Conservation (phyloP, 2,888 invertebrate genomes). For the Machimus atricapillus region DNA sequence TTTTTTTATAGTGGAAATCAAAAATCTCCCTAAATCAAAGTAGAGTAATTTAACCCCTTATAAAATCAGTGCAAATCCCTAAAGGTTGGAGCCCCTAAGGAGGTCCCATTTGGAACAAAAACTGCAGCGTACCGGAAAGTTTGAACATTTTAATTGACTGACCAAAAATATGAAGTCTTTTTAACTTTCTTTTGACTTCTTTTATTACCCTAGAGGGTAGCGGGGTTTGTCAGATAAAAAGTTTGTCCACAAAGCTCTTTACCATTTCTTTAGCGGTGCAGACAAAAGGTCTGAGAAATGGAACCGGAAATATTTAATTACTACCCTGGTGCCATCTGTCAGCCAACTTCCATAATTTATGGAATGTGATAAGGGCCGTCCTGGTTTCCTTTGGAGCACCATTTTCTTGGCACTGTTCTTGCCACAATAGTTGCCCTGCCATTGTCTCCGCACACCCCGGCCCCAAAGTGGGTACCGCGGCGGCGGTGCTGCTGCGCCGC, state of each 20-base stretch:
- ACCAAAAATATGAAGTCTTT: constrained; percentile 31
- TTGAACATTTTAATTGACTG: constrained; percentile 31
- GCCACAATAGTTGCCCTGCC: constrained; percentile 32
- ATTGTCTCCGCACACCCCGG: background rate
- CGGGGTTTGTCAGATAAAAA: constrained; percentile 3
- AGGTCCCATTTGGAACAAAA: background rate
- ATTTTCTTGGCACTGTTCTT: constrained; percentile 29
- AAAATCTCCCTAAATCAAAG: background rate
- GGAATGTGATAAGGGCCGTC: constrained; percentile 46
- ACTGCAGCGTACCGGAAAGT: constrained; percentile 5
- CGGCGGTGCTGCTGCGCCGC: background rate
- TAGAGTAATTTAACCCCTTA: background rate
- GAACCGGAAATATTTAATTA: constrained; percentile 52
- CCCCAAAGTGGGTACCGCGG: background rate
- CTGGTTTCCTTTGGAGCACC: background rate
- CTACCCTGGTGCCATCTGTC: constrained; percentile 52
- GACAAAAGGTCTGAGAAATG: constrained; percentile 44
- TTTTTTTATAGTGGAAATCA: background rate
- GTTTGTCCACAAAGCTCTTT: constrained; percentile 35
- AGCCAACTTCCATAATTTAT: constrained; percentile 50
- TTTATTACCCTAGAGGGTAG: constrained; percentile 19
- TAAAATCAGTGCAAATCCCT: background rate
- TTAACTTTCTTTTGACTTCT: constrained; percentile 30
- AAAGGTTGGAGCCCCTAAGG: background rate
- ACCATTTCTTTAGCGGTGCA: constrained; percentile 4